These are phyloP conservation scores for Sciurus niger DNA, from an alignment of 2,113 vertebrate species.

Conservation along the genomic window DNA sequence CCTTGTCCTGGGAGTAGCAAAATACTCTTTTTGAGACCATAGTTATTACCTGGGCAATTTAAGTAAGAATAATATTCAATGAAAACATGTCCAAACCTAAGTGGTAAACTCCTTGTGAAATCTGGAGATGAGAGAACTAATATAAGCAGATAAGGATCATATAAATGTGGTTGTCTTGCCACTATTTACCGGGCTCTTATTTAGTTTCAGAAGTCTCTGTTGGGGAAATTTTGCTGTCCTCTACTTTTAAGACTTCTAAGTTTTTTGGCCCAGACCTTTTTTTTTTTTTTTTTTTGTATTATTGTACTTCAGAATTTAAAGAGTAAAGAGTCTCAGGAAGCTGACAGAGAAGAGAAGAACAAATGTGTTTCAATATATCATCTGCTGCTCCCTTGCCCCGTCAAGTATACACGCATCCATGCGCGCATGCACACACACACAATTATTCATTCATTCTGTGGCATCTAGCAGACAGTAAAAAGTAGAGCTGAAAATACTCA, in stretches of 20 bases:
- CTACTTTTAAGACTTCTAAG: no score
- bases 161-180: not conserved
- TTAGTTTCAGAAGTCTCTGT: not conserved
- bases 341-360: no score
- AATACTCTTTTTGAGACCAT: not conserved
- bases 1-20: not conserved
- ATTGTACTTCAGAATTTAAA: no score
- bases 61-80: not conserved
- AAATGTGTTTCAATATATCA: no score
- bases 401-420: not conserved
- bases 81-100: not conserved
- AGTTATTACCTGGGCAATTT: not conserved
- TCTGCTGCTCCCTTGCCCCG: not conserved
- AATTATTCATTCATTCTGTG: slow-evolving; percentile 9
- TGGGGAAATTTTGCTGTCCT: no score
- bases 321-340: no score
- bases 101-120: not conserved
- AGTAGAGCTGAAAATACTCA: not conserved
- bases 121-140: not conserved
- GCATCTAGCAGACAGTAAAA: not conserved
- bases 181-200: not conserved
- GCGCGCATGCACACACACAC: not conserved
- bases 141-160: not conserved
- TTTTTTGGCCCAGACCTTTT: no score
- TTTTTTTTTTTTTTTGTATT: no score